Conservation (phyloP, 2,113 vertebrate species). For the Eurypyga helias region DNA sequence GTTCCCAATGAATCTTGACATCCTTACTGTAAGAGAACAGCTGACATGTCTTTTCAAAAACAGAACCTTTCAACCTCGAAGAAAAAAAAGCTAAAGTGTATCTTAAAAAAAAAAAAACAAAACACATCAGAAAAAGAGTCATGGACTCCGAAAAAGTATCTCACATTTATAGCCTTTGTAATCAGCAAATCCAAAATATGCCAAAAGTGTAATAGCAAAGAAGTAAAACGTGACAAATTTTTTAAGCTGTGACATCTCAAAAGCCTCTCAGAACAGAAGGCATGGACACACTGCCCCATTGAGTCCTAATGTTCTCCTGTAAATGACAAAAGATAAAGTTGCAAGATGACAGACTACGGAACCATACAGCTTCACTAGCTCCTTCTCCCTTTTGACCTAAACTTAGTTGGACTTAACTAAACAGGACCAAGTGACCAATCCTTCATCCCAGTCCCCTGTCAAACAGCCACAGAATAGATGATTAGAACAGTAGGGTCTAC, state of each 20-base stretch:
- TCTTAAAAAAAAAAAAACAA: not conserved
- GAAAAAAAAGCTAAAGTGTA: not conserved
- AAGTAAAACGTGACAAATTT: not conserved
- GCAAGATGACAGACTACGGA: not conserved
- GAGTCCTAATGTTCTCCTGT: not conserved
- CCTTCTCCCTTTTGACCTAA: not conserved
- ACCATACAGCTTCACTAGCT: not conserved
- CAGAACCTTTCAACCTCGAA: not conserved
- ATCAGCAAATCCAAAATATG: too few relatives aligned
- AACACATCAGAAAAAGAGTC: not conserved
- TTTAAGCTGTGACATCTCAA: not conserved
- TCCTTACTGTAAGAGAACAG: not conserved
- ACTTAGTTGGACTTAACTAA: not conserved
- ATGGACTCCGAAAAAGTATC: not conserved
- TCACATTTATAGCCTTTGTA: too few relatives aligned
- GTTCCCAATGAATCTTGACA: not conserved
- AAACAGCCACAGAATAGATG: not conserved
- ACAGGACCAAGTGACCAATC: not conserved
- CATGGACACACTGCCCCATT: not conserved
- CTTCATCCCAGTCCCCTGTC: not conserved
- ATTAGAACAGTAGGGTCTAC: not conserved
- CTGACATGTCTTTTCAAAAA: not conserved
- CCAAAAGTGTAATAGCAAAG: not conserved
- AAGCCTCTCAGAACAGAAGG: not conserved
- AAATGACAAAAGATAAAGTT: not conserved